phyloP scores from a whole-genome alignment of 1,140 invertebrate species.

The Pinna nobilis region DNA sequence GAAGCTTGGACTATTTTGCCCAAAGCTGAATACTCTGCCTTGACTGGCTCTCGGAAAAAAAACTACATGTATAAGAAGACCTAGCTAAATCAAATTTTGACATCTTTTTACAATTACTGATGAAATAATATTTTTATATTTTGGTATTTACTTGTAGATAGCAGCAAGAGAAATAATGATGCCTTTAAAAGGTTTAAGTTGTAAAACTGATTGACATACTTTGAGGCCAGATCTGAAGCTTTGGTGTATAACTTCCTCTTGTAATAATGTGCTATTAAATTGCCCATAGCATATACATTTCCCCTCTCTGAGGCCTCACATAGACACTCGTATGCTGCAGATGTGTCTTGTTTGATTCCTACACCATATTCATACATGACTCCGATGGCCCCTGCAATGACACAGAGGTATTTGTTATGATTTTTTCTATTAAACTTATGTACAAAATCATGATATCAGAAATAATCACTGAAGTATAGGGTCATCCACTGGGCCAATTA shows the following conservation, averaged over 20 bases:
- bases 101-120: too few relatives aligned
- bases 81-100: too few relatives aligned
- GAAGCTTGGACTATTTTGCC: too few relatives aligned
- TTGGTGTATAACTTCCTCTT: constrained; percentile 73
- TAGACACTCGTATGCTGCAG: constrained; percentile 70
- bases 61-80: too few relatives aligned
- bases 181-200: not conserved
- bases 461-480: too few relatives aligned
- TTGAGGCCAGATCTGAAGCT: constrained; percentile 70
- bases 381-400: constrained; percentile 69
- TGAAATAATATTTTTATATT: too few relatives aligned
- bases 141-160: too few relatives aligned
- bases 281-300: constrained; percentile 75
- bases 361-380: constrained; percentile 74
- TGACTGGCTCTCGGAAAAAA: too few relatives aligned
- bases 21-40: too few relatives aligned
- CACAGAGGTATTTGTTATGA: not conserved
- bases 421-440: too few relatives aligned
- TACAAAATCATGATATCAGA: too few relatives aligned
- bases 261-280: constrained; percentile 72
- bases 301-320: constrained; percentile 72
- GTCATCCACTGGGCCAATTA: too few relatives aligned
- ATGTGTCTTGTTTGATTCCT: constrained; percentile 65
- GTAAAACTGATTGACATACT: constrained; percentile 49
- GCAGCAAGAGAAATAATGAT: not conserved